Conservation (phyloP, 2,113 vertebrate species). For the Promerops cafer region DNA sequence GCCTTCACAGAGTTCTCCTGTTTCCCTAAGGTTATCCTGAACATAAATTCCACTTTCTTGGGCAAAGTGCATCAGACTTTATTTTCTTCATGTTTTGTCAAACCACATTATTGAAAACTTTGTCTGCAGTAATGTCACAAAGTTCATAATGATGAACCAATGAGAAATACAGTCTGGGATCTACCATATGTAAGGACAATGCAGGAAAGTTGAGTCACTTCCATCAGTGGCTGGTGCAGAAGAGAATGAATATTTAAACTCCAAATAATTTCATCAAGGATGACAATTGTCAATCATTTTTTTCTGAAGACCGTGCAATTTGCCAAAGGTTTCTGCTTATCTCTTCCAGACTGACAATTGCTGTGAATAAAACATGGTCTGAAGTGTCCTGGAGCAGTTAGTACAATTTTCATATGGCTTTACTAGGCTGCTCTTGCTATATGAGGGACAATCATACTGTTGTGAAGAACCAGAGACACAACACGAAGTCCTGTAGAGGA, state of each 20-base stretch:
- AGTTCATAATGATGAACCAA: neutral
- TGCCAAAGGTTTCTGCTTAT: neutral
- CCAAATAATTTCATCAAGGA: neutral
- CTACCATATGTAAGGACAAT: neutral
- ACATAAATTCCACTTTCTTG: constrained; percentile 46
- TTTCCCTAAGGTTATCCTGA: constrained; percentile 57
- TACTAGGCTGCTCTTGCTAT: neutral
- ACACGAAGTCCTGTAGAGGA: neutral
- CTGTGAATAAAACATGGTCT: neutral
- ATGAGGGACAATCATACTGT: neutral
- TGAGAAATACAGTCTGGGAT: neutral
- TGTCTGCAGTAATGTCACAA: neutral
- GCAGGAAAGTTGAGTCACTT: neutral
- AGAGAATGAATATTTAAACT: neutral
- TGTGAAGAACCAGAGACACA: neutral
- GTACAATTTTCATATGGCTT: neutral
- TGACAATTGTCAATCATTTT: neutral
- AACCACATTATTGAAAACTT: constrained; percentile 34
- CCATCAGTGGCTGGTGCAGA: neutral
- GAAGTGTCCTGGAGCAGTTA: neutral
- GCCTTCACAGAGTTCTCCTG: constrained; percentile 38
- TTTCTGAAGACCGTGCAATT: neutral
- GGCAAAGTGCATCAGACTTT: constrained; percentile 64
- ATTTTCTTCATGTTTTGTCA: constrained; percentile 76
- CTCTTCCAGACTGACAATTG: neutral